Evolutionary conservation across 2,113 vertebrate genomes (phyloP).

Genomic region (Anolis sagrei): DNA sequence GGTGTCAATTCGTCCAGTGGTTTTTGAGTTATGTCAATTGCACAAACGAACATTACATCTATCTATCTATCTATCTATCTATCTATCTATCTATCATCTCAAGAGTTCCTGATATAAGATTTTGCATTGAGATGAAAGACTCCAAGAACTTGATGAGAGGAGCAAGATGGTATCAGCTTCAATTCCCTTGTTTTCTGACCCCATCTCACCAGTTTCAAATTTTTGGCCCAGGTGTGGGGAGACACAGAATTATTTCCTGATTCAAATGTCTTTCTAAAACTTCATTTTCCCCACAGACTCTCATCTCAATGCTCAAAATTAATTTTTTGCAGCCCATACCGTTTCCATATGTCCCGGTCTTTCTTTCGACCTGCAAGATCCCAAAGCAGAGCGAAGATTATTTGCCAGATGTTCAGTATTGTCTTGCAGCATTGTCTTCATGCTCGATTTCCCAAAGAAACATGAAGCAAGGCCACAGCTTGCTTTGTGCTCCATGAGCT

Average conservation of each 20-base stretch:
- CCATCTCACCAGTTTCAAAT: too few relatives aligned
- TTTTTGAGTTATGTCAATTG: too few relatives aligned
- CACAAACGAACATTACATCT: too few relatives aligned
- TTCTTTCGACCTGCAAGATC: background rate
- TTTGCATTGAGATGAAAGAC: background rate
- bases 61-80: too few relatives aligned
- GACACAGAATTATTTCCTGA: background rate
- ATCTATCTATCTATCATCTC: too few relatives aligned
- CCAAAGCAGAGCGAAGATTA: background rate
- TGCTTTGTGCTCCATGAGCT: background rate
- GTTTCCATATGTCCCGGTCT: background rate
- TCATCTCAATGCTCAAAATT: background rate
- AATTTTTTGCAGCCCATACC: background rate
- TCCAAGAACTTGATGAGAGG: background rate
- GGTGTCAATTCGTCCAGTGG: too few relatives aligned
- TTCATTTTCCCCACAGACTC: background rate
- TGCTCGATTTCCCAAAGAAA: background rate
- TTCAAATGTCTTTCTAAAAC: too few relatives aligned
- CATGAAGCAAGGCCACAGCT: fast-evolving
- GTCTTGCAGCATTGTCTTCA: background rate
- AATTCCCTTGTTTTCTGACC: background rate
- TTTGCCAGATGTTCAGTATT: background rate
- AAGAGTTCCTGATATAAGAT: background rate
- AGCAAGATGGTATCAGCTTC: background rate
- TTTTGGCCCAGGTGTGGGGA: background rate